Evolutionary conservation across 2,888 invertebrate genomes (phyloP).

Genomic region (Rosalia funebris): DNA sequence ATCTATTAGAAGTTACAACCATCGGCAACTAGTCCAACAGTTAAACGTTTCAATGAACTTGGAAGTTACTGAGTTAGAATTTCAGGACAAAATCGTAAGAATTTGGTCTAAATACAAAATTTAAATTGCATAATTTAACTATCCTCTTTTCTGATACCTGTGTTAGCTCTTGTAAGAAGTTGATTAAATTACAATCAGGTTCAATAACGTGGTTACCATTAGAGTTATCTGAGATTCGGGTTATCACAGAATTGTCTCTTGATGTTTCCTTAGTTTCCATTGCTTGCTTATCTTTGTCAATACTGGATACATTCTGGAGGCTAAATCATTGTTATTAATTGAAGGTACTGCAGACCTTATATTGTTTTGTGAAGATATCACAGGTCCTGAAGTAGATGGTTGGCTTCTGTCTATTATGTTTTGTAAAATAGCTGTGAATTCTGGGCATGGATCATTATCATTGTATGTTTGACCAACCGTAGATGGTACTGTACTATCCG

Average conservation of each 20-base stretch:
- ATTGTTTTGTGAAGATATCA: background rate
- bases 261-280: background rate
- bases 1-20: too few relatives aligned
- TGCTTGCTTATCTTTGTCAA: background rate
- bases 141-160: background rate
- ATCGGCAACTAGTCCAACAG: too few relatives aligned
- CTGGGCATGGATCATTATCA: background rate
- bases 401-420: background rate
- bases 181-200: background rate
- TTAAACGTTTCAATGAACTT: too few relatives aligned
- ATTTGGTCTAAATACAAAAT: background rate
- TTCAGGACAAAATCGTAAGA: too few relatives aligned
- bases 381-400: background rate
- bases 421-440: background rate
- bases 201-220: background rate
- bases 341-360: background rate
- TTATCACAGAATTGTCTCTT: background rate
- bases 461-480: background rate
- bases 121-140: background rate
- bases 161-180: background rate
- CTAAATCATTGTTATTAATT: background rate
- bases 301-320: too few relatives aligned
- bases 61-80: too few relatives aligned
- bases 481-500: constrained; percentile 8
- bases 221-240: background rate